Evolutionary conservation across 2,888 invertebrate species (phyloP), one percentile per base, ranked within the genome.

Genomic region (Caenorhabditis japonica): DNA sequence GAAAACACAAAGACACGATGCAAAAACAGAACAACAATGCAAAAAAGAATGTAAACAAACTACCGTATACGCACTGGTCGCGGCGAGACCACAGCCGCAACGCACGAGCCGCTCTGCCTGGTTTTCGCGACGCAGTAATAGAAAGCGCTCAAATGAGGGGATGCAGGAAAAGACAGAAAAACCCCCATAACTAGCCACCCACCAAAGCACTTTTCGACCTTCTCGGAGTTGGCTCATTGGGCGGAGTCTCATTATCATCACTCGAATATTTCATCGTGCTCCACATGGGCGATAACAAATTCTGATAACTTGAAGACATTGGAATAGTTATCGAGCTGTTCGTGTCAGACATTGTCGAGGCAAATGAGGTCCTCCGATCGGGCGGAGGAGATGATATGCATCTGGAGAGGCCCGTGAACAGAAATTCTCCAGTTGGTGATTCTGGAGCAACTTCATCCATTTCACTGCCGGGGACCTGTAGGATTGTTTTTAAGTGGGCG

Each of bases 161-260:
- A n/a, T n/a, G n/a, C n/a, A n/a, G n/a, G n/a, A n/a, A n/a, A n/a
- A n/a, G n/a, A n/a, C n/a, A n/a, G n/a, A n/a, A n/a, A n/a, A n/a
- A n/a, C n/a, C n/a, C n/a, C n/a, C n/a, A n/a, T n/a, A n/a, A n/a
- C n/a, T n/a, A n/a, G n/a, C n/a, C n/a, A n/a, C 77, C 27, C 36
- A 85, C 85, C 80, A 82, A 76, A 13, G 84, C 81, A 73, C 83
- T 83, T 43, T 75, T 77, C n/a, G 85, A 81, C 23, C 85, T 59
- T 13, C 73, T 49, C 8, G 64, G 74, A 58, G 52, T 59, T 23
- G 70, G 76, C 38, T 82, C 83, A 43, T 81, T 73, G 12, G 79
- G 80, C 21, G 79, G 79, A 4, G 79, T 78, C n/a, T 78, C 83
- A 43, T 59, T 70, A n/a, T 83, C 83, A 56, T 80, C 78, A 34